phyloP scores from a whole-genome alignment of 2,888 invertebrate species.

The Diadegma fenestrale region DNA sequence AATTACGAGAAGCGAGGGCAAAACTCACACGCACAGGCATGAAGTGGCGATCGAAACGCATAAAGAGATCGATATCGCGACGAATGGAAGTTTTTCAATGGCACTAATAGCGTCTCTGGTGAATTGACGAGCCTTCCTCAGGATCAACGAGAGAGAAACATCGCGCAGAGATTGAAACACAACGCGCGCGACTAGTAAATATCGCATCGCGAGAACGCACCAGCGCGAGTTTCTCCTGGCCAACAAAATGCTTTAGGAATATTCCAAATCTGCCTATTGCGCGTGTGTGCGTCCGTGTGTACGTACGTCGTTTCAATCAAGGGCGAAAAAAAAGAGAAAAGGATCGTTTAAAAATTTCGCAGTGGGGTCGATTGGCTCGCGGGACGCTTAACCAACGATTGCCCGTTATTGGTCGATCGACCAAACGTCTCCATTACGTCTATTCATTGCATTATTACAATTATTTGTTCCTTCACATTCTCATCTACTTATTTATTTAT shows the following conservation, averaged over 20 bases:
- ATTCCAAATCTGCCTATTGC: constrained; percentile 36
- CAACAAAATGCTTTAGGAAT: constrained; percentile 30
- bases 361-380: constrained; percentile 42
- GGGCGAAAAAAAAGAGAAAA: constrained; percentile 7
- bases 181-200: neutral
- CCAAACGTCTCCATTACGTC: neutral
- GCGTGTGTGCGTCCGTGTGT: neutral
- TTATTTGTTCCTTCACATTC: too few relatives aligned
- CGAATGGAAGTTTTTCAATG: constrained; percentile 65
- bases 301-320: constrained; percentile 18
- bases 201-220: neutral
- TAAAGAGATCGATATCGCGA: neutral
- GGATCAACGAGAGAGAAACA: neutral
- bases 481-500: neutral
- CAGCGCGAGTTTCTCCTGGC: constrained; percentile 6
- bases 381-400: constrained; percentile 5
- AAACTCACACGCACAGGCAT: neutral
- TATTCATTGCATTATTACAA: neutral
- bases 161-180: neutral
- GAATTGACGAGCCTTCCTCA: constrained; percentile 46
- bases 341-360: constrained; percentile 46
- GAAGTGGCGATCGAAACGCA: constrained; percentile 15
- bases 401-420: neutral
- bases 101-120: constrained; percentile 42
- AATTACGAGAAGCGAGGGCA: constrained; percentile 15